These are phyloP conservation scores for Volucella inflata DNA, from an alignment of 2,888 invertebrate species.

Conservation along the genomic window DNA sequence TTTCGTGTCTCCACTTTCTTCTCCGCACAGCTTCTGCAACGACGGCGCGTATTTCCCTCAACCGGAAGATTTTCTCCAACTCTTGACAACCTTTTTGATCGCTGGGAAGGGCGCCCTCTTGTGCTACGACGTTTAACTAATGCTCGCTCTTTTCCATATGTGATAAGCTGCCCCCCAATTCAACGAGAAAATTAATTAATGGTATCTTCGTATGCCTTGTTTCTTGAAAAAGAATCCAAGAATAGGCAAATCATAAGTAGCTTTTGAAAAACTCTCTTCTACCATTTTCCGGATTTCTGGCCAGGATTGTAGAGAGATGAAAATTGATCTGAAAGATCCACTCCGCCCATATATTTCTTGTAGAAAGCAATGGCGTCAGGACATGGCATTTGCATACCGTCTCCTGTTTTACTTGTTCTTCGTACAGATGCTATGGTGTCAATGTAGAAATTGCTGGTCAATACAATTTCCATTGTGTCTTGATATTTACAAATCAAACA, in stretches of 20 bases:
- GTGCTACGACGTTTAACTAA: constrained; percentile 41
- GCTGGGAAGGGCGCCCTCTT: constrained; percentile 45
- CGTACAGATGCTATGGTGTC: constrained; percentile 1
- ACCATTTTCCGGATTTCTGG: constrained; percentile 9
- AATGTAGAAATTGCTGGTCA: constrained; percentile 16
- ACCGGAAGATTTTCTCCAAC: constrained; percentile 50
- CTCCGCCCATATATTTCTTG: no score
- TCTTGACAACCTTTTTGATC: constrained; percentile 38
- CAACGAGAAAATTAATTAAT: constrained; percentile 45
- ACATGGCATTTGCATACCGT: not conserved
- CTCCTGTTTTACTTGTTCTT: constrained; percentile 7
- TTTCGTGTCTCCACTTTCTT: constrained; percentile 21
- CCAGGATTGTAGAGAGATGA: constrained; percentile 18
- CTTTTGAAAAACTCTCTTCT: constrained; percentile 15
- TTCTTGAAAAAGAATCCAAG: no score
- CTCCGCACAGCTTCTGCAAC: constrained; percentile 16
- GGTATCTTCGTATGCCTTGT: constrained; percentile 19
- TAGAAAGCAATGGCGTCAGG: constrained; percentile 10
- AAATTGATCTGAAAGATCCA: no score
- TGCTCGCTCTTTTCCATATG: constrained; percentile 45
- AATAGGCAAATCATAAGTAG: constrained; percentile 5
- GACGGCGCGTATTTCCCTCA: constrained; percentile 7
- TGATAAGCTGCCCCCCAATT: constrained; percentile 46
- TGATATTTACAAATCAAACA: constrained; percentile 21
- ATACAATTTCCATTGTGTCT: constrained; percentile 9